phyloP scores from a whole-genome alignment of 1,140 invertebrate species.

The Heterodera carotae region DNA sequence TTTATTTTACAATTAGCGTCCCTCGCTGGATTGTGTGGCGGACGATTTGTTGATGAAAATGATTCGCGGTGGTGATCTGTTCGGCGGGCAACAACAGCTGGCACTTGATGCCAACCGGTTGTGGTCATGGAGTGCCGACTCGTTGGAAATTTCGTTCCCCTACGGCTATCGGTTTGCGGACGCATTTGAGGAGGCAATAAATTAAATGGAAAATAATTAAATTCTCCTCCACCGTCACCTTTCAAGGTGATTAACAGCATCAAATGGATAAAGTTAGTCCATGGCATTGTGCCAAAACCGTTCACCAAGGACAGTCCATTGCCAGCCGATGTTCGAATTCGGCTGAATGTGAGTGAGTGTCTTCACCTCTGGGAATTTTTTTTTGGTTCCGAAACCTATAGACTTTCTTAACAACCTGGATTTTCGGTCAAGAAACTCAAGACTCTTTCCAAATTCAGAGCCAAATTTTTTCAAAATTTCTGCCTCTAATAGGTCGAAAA shows the following conservation, averaged over 20 bases:
- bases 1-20: slow-evolving; percentile 31
- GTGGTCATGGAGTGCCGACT: slow-evolving; percentile 73
- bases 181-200: slow-evolving; percentile 79
- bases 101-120: slow-evolving; percentile 50
- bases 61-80: slow-evolving; percentile 34
- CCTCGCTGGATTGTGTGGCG: slow-evolving; percentile 29
- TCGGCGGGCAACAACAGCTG: slow-evolving; percentile 50
- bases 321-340: slow-evolving; percentile 79
- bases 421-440: too few species aligned
- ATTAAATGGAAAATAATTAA: neutral
- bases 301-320: slow-evolving; percentile 74
- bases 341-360: slow-evolving; percentile 76
- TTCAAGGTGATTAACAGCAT: slow-evolving; percentile 74
- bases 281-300: slow-evolving; percentile 73
- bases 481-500: too few species aligned
- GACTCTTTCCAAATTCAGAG: too few species aligned
- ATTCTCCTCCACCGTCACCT: neutral
- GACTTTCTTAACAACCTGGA: too few species aligned
- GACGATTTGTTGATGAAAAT: slow-evolving; percentile 47
- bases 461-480: too few species aligned
- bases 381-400: too few species aligned
- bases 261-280: slow-evolving; percentile 87
- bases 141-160: slow-evolving; percentile 79
- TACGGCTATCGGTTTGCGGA: slow-evolving; percentile 90
- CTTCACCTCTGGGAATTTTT: too few species aligned